Percentiles rank a stretch among this genome's conserved stretches.
Conservation (phyloP, 2,797 vertebrate genomes). For the Moxostoma hubbsi region DNA sequence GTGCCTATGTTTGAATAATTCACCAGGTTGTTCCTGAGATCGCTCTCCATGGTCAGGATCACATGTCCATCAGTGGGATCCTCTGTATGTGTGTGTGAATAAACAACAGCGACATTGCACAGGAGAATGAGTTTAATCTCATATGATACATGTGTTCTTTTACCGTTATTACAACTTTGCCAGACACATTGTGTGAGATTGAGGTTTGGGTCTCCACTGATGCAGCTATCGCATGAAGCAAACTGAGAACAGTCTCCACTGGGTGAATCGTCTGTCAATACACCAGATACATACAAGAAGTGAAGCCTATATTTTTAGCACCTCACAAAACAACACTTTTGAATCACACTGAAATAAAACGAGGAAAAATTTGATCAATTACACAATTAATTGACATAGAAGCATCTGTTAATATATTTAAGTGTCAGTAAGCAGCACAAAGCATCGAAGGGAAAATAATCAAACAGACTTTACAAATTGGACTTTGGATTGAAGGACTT, state of each 20-base stretch:
- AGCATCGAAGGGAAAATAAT: neutral
- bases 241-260: slow-evolving; percentile 74
- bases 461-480: neutral
- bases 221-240: slow-evolving; percentile 76
- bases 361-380: neutral
- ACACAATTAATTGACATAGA: neutral
- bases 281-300: slow-evolving; percentile 36
- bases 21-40: slow-evolving; percentile 69
- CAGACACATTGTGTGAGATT: slow-evolving; percentile 81
- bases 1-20: slow-evolving; percentile 76
- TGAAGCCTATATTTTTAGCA: neutral
- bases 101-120: slow-evolving; percentile 23
- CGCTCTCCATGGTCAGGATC: slow-evolving; percentile 66
- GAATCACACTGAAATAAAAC: neutral
- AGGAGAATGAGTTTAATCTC: slow-evolving; percentile 19
- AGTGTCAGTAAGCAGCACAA: neutral
- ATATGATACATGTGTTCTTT: slow-evolving; percentile 41
- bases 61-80: slow-evolving; percentile 69
- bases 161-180: slow-evolving; percentile 78
- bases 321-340: neutral
- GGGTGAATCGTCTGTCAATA: slow-evolving; percentile 51
- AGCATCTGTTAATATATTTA: neutral
- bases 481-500: neutral
- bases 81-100: slow-evolving; percentile 30
- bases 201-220: slow-evolving; percentile 70